Percentiles rank a stretch among this genome's conserved stretches.
Conservation (phyloP, 2,797 vertebrate genomes). For the Ammospiza maritima region DNA sequence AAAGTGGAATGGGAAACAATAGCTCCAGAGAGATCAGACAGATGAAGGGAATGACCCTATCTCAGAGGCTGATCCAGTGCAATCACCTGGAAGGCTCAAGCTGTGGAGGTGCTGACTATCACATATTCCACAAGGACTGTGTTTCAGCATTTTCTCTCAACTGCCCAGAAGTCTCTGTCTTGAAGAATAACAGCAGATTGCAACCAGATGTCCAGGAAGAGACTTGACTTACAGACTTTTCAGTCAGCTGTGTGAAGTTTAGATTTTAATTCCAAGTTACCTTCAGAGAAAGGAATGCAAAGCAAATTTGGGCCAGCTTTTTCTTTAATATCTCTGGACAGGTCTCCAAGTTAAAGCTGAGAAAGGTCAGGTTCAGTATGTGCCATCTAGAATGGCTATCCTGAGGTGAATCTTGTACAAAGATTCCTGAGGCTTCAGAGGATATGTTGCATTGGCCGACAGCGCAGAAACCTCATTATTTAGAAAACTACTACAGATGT, state of each 20-base stretch:
- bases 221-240: not conserved
- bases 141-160: not conserved
- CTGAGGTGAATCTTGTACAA: constrained; percentile 82
- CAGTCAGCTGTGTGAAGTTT: not conserved
- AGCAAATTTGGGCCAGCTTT: not conserved
- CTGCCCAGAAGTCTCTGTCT: not conserved
- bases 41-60: not conserved
- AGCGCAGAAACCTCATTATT: constrained; percentile 82
- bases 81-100: not conserved
- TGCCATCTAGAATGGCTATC: not conserved
- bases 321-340: not conserved
- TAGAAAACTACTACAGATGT: constrained; percentile 83
- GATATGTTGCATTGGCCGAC: constrained; percentile 78
- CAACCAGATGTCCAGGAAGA: not conserved
- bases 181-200: not conserved
- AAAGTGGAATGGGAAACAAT: not conserved
- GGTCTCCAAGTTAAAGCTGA: not conserved
- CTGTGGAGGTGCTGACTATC: not conserved
- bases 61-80: not conserved
- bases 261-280: not conserved
- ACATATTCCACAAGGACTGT: not conserved
- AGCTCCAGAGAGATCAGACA: not conserved
- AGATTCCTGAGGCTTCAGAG: constrained; percentile 82
- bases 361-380: not conserved
- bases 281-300: not conserved